phyloP scores from a whole-genome alignment of 2,113 vertebrate genomes.

The Thymallus thymallus region DNA sequence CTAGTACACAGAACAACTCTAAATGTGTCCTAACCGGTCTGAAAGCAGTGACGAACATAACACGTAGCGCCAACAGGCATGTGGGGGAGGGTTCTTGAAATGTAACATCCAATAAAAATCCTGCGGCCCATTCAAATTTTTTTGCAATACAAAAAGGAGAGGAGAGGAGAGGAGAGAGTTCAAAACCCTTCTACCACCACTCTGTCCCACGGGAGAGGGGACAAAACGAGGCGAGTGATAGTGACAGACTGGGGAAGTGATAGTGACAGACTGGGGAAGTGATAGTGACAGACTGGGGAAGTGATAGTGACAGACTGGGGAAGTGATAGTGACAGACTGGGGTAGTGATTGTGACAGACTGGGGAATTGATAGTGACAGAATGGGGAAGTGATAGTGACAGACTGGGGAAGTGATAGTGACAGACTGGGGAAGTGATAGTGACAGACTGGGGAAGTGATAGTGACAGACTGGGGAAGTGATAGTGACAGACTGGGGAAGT shows the following conservation, averaged over 20 bases:
- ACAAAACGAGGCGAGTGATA: background rate
- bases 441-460: slow-evolving; percentile 15
- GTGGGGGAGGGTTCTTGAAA: too few relatives aligned
- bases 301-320: background rate
- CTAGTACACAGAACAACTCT: too few relatives aligned
- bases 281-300: slow-evolving; percentile 12
- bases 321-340: slow-evolving; percentile 12
- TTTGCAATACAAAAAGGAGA: too few relatives aligned
- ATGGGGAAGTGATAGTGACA: too few relatives aligned
- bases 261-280: slow-evolving; percentile 12
- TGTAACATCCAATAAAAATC: too few relatives aligned
- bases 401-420: slow-evolving; percentile 14
- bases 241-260: too few relatives aligned
- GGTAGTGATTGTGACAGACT: background rate
- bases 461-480: slow-evolving; percentile 13
- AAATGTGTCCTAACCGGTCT: too few relatives aligned
- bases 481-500: slow-evolving; percentile 12
- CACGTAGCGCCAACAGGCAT: too few relatives aligned
- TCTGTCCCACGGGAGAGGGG: slow-evolving; percentile 26
- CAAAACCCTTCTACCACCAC: slow-evolving; percentile 15
- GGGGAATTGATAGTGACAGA: too few relatives aligned
- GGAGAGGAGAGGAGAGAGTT: slow-evolving; percentile 11
- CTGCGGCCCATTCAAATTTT: too few relatives aligned
- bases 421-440: slow-evolving; percentile 15
- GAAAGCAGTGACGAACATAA: too few relatives aligned